A percentile compares a stretch with the other conserved stretches of the same genome.
These are phyloP conservation scores for Hetaerina titia DNA, from an alignment of 2,888 invertebrate species.

Conservation along the genomic window DNA sequence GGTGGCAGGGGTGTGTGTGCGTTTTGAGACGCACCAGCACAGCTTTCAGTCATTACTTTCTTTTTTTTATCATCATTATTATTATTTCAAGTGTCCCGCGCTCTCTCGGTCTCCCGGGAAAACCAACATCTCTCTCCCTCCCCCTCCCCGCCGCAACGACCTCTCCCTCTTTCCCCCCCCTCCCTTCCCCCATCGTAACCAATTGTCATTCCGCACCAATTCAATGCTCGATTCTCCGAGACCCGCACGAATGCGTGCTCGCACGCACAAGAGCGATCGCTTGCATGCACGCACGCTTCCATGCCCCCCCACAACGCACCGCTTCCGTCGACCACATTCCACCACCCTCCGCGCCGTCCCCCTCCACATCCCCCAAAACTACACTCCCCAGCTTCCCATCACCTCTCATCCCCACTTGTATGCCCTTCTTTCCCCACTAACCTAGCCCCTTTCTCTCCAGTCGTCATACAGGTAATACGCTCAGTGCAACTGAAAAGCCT, in stretches of 20 bases:
- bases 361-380: background rate
- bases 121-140: background rate
- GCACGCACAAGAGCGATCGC: background rate
- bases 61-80: background rate
- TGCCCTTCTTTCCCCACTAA: background rate
- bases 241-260: background rate
- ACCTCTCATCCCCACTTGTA: background rate
- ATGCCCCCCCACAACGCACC: background rate
- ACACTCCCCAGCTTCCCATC: background rate
- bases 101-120: background rate
- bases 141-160: background rate
- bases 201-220: conserved; percentile 61
- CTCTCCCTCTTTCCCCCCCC: background rate
- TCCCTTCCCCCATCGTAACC: background rate
- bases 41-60: background rate
- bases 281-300: background rate
- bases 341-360: background rate
- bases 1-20: background rate
- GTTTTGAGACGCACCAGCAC: background rate
- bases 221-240: conserved; percentile 27
- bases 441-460: background rate
- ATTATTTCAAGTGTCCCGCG: background rate
- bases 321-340: conserved; percentile 45
- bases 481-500: no score
- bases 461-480: background rate